A percentile compares a stretch with the other conserved stretches of the same genome.
Evolutionary conservation across 1,140 invertebrate genomes (phyloP).

Genomic region (Aphaenogaster ashmeadi): DNA sequence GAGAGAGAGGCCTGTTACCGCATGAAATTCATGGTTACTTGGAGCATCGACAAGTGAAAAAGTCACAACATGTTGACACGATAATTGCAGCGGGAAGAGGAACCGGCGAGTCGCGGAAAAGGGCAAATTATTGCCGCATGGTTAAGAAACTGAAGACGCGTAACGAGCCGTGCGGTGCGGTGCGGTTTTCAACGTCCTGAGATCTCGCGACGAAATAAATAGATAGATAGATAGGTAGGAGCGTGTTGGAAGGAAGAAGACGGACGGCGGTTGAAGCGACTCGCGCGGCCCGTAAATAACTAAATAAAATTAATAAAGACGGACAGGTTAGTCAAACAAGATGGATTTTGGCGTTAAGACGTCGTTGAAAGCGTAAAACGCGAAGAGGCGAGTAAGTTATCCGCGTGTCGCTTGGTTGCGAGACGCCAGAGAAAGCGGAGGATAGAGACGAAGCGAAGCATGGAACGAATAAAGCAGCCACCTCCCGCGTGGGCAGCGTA

Average conservation of each 20-base stretch:
- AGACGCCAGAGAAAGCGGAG: background rate
- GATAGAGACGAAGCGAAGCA: conserved; percentile 53
- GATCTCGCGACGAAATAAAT: conserved; percentile 46
- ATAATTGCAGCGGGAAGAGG: conserved; percentile 63
- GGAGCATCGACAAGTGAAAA: conserved; percentile 53
- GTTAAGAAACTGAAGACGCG: conserved; percentile 55
- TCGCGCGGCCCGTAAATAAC: conserved; percentile 4
- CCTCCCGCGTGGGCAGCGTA: conserved; percentile 77
- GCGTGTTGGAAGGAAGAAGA: conserved; percentile 23
- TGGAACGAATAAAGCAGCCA: conserved; percentile 65
- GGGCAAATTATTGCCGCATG: conserved; percentile 41
- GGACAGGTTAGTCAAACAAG: conserved; percentile 43
- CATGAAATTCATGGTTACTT: conserved; percentile 63
- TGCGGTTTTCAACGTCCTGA: conserved; percentile 32
- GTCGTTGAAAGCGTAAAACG: conserved; percentile 25
- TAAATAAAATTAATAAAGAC: conserved; percentile 58
- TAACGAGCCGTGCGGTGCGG: conserved; percentile 52
- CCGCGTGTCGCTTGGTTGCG: conserved; percentile 17
- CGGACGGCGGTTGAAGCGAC: conserved; percentile 1
- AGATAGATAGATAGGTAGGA: conserved; percentile 18
- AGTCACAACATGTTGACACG: conserved; percentile 58
- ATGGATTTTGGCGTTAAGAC: conserved; percentile 43
- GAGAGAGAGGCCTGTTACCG: conserved; percentile 28
- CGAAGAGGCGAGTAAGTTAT: conserved; percentile 55
- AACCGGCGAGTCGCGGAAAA: conserved; percentile 42